Conservation (phyloP, 2,113 vertebrate genomes). For the Microcebus lehilahytsara region DNA sequence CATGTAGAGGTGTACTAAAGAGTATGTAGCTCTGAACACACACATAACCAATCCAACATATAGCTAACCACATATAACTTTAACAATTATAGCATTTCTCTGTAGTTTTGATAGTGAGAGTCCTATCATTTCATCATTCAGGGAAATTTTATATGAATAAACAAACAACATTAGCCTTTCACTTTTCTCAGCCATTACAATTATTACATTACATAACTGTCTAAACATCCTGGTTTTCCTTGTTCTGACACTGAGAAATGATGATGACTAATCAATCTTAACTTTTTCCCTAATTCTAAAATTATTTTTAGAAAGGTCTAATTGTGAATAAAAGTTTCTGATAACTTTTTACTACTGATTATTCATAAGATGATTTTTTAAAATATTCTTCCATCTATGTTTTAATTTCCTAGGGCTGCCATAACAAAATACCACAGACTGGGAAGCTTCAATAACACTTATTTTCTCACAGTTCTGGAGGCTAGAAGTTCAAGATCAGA, state of each 20-base stretch:
- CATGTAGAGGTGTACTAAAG: not conserved
- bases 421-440: not conserved
- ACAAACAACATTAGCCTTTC: not conserved
- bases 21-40: not conserved
- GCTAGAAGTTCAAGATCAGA: not conserved
- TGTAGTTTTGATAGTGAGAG: conserved; percentile 56
- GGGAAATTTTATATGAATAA: conserved; percentile 11
- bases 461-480: not conserved
- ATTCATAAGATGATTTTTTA: not conserved
- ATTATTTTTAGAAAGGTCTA: conserved; percentile 31
- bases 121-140: conserved; percentile 20
- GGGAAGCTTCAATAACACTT: not conserved
- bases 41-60: not conserved
- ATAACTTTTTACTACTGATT: not conserved
- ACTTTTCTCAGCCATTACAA: conserved; percentile 34
- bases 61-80: not conserved
- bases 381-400: not conserved
- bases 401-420: not conserved
- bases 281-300: conserved; percentile 39
- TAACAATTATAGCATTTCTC: not conserved
- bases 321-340: not conserved
- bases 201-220: conserved; percentile 54
- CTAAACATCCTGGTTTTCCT: not conserved
- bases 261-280: conserved; percentile 47
- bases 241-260: conserved; percentile 12